Conservation (phyloP, 1,140 invertebrate species). For the Leptinotarsa undecemlineata region DNA sequence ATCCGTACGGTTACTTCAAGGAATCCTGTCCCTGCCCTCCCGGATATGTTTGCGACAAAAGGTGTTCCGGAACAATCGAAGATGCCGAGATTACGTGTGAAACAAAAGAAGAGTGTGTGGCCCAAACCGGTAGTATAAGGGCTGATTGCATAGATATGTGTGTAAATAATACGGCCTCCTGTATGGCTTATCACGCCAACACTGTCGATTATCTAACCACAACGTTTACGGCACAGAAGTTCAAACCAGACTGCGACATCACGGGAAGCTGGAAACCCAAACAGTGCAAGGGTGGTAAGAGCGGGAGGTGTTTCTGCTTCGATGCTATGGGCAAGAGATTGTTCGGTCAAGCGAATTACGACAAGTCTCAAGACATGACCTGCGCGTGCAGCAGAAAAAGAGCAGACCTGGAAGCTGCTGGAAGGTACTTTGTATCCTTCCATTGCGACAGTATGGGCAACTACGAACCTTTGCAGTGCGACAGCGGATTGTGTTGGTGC, state of each 20-base stretch:
- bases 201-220: conserved; percentile 23
- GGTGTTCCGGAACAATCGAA: conserved; percentile 19
- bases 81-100: background rate
- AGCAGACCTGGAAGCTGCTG: conserved; percentile 55
- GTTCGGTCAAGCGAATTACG: conserved; percentile 34
- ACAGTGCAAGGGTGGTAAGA: conserved; percentile 63
- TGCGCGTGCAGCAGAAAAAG: conserved; percentile 60
- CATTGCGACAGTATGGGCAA: conserved; percentile 64
- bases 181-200: conserved; percentile 40
- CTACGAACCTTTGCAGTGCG: conserved; percentile 66
- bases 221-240: conserved; percentile 39
- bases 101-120: conserved; percentile 18
- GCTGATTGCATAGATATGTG: conserved; percentile 24
- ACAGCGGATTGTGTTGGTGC: conserved; percentile 66
- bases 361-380: conserved; percentile 35
- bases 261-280: conserved; percentile 61
- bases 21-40: conserved; percentile 20
- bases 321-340: conserved; percentile 30
- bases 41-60: conserved; percentile 27
- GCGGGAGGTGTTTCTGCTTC: conserved; percentile 53
- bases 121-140: background rate
- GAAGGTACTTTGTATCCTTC: conserved; percentile 56
- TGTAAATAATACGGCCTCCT: conserved; percentile 28
- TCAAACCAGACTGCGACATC: conserved; percentile 57
- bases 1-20: background rate